Conservation (phyloP, 2,888 invertebrate species). For the Sphaerophoria taeniata region DNA sequence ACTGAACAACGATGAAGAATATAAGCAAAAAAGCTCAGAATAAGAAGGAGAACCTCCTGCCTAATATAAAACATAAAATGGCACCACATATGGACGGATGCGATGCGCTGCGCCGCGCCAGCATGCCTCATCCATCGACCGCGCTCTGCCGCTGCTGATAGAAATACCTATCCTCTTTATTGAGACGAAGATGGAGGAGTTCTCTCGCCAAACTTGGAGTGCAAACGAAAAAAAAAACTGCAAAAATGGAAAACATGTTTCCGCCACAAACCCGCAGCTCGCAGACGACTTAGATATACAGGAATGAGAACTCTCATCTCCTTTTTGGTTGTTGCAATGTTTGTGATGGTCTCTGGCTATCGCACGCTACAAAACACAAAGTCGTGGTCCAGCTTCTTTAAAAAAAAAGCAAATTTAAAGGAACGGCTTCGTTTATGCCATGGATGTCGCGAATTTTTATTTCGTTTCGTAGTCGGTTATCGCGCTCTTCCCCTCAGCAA, state of each 20-base stretch:
- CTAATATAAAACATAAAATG: slow-evolving; percentile 73
- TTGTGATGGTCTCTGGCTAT: not conserved
- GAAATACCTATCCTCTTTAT: slow-evolving; percentile 38
- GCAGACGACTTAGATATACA: slow-evolving; percentile 51
- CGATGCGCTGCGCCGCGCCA: slow-evolving; percentile 40
- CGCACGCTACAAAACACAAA: slow-evolving; percentile 10
- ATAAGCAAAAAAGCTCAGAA: not conserved
- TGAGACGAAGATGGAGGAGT: slow-evolving; percentile 73
- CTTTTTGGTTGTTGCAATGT: slow-evolving; percentile 1
- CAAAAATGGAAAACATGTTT: slow-evolving; percentile 69
- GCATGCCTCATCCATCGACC: too few relatives aligned
- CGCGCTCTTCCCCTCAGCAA: slow-evolving; percentile 1
- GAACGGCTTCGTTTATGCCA: slow-evolving; percentile 36
- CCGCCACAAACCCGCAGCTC: slow-evolving; percentile 23
- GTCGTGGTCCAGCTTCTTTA: slow-evolving; percentile 64
- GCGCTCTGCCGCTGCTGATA: too few relatives aligned
- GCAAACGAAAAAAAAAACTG: slow-evolving; percentile 56
- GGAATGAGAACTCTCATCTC: slow-evolving; percentile 54
- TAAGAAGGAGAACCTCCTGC: slow-evolving; percentile 58
- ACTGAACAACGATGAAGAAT: slow-evolving; percentile 1
- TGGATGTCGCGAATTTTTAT: slow-evolving; percentile 62
- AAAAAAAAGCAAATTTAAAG: slow-evolving; percentile 15
- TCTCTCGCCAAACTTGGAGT: slow-evolving; percentile 62
- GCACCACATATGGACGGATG: slow-evolving; percentile 68
- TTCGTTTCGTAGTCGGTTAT: slow-evolving; percentile 29